Conservation (phyloP, 2,797 vertebrate species). For the Pyrocephalus nanus region DNA sequence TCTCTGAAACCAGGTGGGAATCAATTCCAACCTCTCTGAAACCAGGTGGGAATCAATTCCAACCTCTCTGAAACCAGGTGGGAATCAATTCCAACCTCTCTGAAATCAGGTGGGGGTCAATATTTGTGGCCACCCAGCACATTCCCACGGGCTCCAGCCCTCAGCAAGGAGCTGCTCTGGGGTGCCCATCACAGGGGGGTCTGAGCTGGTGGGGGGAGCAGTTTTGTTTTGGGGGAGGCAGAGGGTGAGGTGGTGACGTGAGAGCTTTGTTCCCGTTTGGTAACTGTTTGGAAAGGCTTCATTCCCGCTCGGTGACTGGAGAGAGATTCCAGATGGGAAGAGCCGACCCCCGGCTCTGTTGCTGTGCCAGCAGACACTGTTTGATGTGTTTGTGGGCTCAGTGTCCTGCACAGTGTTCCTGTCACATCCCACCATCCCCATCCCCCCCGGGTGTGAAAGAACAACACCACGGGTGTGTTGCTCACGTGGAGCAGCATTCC, state of each 20-base stretch:
- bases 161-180: not conserved
- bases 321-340: not conserved
- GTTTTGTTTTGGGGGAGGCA: not conserved
- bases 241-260: not conserved
- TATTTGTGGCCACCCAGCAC: not conserved
- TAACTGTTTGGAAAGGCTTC: not conserved
- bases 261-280: not conserved
- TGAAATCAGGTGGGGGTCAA: not conserved
- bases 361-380: conserved; percentile 27
- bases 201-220: not conserved
- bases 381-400: not conserved
- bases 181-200: not conserved
- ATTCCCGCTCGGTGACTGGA: not conserved
- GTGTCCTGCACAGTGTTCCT: not conserved
- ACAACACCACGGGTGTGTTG: not conserved
- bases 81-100: not conserved
- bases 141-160: not conserved
- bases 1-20: too few relatives aligned
- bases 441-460: not conserved
- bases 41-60: not conserved
- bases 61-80: not conserved
- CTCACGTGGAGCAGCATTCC: not conserved
- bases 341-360: not conserved
- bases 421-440: not conserved
- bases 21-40: not conserved